Evolutionary conservation across 2,797 vertebrate species (phyloP).

Genomic region (Calcarius lapponicus): DNA sequence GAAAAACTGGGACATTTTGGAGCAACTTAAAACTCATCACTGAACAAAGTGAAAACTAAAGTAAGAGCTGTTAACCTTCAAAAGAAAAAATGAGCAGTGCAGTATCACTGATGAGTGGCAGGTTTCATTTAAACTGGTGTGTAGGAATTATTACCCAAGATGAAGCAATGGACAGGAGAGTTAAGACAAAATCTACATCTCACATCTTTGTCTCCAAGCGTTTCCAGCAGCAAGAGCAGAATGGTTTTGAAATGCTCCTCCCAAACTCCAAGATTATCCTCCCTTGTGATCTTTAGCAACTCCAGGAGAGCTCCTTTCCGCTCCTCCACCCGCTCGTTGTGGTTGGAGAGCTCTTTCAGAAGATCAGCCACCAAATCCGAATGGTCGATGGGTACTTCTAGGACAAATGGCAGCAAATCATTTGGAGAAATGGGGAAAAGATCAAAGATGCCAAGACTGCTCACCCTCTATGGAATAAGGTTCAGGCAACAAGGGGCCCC

Average conservation of each 20-base stretch:
- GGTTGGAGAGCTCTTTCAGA: conserved; percentile 96
- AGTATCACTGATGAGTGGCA: background rate
- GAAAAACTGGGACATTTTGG: background rate
- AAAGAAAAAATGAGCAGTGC: background rate
- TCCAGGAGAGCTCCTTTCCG: conserved; percentile 92
- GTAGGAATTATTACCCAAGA: background rate
- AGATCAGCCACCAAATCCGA: conserved; percentile 95
- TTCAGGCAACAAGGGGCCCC: accelerated
- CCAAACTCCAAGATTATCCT: conserved; percentile 95
- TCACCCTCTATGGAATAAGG: background rate
- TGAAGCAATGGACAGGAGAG: background rate
- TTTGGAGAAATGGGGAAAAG: background rate
- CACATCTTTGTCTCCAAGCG: conserved; percentile 97
- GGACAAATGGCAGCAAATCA: conserved; percentile 51
- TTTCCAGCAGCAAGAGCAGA: conserved; percentile 94
- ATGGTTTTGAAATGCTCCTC: conserved; percentile 99
- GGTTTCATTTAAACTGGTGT: background rate
- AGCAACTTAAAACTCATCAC: background rate
- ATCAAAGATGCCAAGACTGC: background rate
- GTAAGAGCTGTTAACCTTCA: background rate
- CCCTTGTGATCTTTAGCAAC: conserved; percentile 92
- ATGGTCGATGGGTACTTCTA: conserved; percentile 85
- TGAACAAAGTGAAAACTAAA: background rate
- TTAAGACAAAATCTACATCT: conserved; percentile 50
- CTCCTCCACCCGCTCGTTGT: conserved; percentile 95